Evolutionary conservation across 2,888 invertebrate genomes (phyloP).

Genomic region (Cataglyphis rosenhaueri): DNA sequence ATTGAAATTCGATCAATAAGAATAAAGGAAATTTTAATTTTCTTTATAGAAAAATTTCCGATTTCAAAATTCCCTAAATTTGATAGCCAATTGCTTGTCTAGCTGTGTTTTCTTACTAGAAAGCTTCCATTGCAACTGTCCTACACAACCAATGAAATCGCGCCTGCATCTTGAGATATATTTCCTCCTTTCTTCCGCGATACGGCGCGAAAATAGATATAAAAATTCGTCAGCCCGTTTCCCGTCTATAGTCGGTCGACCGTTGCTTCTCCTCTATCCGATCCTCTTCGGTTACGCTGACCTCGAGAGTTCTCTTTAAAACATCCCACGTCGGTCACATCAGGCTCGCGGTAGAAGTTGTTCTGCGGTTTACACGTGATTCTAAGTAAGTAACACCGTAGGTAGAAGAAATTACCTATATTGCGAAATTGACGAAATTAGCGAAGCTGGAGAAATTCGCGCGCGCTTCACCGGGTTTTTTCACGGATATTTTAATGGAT

Average conservation of each 20-base stretch:
- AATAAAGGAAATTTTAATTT: too few relatives aligned
- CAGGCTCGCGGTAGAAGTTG: slow-evolving; percentile 78
- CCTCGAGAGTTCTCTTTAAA: slow-evolving; percentile 80
- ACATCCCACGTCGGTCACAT: slow-evolving; percentile 75
- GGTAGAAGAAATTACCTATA: neutral
- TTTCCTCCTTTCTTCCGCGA: neutral
- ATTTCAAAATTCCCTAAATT: neutral
- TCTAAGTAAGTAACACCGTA: slow-evolving; percentile 77
- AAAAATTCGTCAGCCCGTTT: slow-evolving; percentile 29
- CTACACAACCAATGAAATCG: neutral
- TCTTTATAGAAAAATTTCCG: too few relatives aligned
- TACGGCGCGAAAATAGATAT: neutral
- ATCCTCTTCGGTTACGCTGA: slow-evolving; percentile 79
- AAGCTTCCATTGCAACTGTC: neutral
- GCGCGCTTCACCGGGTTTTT: neutral
- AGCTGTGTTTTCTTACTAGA: neutral
- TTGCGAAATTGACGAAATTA: neutral
- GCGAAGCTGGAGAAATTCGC: neutral
- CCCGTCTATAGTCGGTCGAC: slow-evolving; percentile 62
- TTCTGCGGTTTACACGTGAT: slow-evolving; percentile 82
- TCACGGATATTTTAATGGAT: slow-evolving; percentile 48
- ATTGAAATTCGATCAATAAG: too few relatives aligned
- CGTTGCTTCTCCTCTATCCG: slow-evolving; percentile 66
- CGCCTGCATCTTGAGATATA: neutral
- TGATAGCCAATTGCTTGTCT: neutral